Base-by-base conservation (phyloP, 2,113 vertebrate genomes). In the Camelus dromedarius region DNA sequence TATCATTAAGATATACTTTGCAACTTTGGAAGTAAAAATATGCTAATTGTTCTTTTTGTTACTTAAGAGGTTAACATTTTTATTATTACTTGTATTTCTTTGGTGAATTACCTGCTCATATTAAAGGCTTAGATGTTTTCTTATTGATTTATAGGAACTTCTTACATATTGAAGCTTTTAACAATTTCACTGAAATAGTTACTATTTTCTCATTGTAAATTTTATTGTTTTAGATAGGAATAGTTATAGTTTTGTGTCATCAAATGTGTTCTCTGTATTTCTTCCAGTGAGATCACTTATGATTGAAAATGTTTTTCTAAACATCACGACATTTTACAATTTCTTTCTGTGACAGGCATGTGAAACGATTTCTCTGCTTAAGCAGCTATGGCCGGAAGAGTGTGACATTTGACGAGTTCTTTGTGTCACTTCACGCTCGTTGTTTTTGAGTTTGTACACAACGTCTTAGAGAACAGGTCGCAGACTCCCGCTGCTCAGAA, bases 371-470 rank as follows among this genome's bases (percentile, higher is more conserved):
- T 15, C 0, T 66, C 70, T 94, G 30, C 95, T 98, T 79, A 96
- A 96, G 85, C n/a, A 97, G 26, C 20, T 98, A 58, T 98, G 98
- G 98, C 97, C 98, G 26, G 92, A 96, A 96, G 98, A 97, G 92
- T 98, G 98, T 84, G 98, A 98, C 26, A 91, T 98, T 93, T 96
- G 77, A 0, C 64, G 92, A 48, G 96, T 94, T 50, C 9, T 97
- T 66, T 98, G 98, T 75, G 98, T 98, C 75, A 90, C 98, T 88
- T 89, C 95, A 10, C 98, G 98, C 69, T 96, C 98, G 0, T 48
- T 97, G 48, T 93, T 64, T 28, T 95, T 98, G 96, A 96, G 94
- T 89, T 89, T 98, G 58, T 97, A 98, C 97, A 86, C 52, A 30
- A 15, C 18, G 22, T 98, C 92, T 66, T 98, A 94, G 54, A 88